Conservation (phyloP, 1,140 invertebrate species). For the Telenomus remus region DNA sequence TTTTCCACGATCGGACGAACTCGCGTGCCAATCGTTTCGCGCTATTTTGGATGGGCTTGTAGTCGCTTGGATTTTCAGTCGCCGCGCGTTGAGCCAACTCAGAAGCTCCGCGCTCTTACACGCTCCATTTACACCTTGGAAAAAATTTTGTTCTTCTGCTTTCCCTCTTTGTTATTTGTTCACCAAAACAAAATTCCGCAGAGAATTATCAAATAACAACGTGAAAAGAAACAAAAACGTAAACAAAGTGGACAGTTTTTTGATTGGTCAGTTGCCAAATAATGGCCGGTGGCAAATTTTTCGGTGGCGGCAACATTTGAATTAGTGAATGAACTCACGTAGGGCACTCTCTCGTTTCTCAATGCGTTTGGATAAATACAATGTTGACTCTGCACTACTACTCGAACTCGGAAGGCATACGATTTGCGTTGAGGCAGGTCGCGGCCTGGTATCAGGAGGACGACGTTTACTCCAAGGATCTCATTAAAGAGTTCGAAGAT, state of each 20-base stretch:
- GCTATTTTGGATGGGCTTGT: constrained; percentile 15
- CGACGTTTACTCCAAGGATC: constrained; percentile 84
- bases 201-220: no score
- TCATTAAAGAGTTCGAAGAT: constrained; percentile 90
- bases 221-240: not conserved
- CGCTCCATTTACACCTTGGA: no score
- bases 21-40: constrained; percentile 15
- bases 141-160: no score
- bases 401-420: constrained; percentile 77
- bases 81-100: not conserved
- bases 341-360: not conserved
- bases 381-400: constrained; percentile 88
- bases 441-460: constrained; percentile 76
- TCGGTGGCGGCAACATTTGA: not conserved
- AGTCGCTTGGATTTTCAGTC: not conserved
- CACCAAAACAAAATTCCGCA: no score
- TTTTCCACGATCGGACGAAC: no score
- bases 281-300: not conserved
- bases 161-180: no score
- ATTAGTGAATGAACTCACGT: not conserved
- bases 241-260: not conserved
- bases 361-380: constrained; percentile 23
- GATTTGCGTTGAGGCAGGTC: constrained; percentile 63
- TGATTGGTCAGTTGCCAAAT: not conserved
- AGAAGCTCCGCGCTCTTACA: not conserved